Evolutionary conservation across 2,797 vertebrate genomes (phyloP).

Genomic region (Hipposideros larvatus): DNA sequence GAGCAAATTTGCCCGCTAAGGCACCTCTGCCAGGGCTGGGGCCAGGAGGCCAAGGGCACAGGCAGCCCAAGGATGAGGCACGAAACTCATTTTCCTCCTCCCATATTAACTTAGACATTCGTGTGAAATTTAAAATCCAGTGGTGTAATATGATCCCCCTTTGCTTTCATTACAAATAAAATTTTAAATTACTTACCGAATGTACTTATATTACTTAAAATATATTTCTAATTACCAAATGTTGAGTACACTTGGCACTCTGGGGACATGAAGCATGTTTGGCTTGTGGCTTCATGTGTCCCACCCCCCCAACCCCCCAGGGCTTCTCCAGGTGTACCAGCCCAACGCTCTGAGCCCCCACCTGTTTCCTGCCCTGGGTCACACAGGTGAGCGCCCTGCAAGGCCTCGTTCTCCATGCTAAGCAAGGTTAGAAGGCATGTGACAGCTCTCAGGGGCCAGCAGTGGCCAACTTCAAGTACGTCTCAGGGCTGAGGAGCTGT

Average conservation of each 20-base stretch:
- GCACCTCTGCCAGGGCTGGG: neutral
- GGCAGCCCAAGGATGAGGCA: neutral
- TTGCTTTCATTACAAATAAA: neutral
- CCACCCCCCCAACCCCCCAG: neutral
- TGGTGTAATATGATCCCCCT: neutral
- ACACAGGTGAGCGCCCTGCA: accelerated
- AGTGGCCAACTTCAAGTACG: no score
- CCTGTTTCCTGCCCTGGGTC: accelerated
- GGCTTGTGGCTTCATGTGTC: neutral
- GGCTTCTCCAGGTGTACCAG: neutral
- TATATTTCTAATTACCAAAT: neutral
- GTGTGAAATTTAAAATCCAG: neutral
- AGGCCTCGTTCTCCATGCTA: neutral
- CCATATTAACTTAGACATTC: neutral
- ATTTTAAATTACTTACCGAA: neutral
- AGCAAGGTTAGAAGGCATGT: neutral
- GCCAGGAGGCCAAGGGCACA: neutral
- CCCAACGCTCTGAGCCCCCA: neutral
- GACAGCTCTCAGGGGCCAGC: neutral
- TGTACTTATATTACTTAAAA: neutral
- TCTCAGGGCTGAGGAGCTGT: neutral
- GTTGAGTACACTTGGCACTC: neutral
- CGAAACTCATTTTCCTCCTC: neutral
- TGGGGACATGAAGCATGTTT: neutral
- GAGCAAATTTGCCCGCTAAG: neutral